Evolutionary conservation across 2,888 invertebrate species (phyloP), one percentile per base, ranked within the genome.

Genomic region (Spodoptera picta): DNA sequence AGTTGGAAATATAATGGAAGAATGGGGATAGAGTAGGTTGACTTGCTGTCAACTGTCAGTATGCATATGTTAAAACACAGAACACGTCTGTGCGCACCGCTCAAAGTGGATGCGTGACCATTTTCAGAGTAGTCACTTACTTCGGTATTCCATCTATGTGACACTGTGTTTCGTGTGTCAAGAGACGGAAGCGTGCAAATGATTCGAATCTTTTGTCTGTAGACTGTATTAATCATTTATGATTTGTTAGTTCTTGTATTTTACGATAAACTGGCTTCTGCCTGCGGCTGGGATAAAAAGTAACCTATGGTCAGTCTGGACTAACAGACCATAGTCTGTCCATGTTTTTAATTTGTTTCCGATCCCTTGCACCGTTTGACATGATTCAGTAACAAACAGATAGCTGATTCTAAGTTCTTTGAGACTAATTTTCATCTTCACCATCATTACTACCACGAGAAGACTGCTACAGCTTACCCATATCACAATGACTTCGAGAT

Each of bases 41-140:
- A 27, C 27, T 27, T 27, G 27, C 27, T 27, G 27, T 27, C 27
- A 27, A 27, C 27, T 6, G 24, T 50, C 58, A 4, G 43, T 52
- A 64, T 54, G 48, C 11, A 60, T 66, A 73, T 65, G 65, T 83
- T 73, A 53, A 64, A 69, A 83, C 59, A 77, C 78, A 51, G 73
- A 60, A 53, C 87, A 86, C 87, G 87, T 85, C 19, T 48, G 56
- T 47, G 50, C 62, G 61, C 77, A 73, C 79, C 75, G 68, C 78
- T 81, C 80, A 72, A 75, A 81, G 75, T 75, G 75, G 78, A 75
- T 78, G 79, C 82, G 83, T 86, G 85, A 84, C 81, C 81, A 83
- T 83, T 86, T 82, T 84, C 78, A 78, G 75, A 79, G 77, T 77
- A 72, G 41, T 55, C 75, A 44, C 41, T 62, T 74, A 60, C 60